Evolutionary conservation across 2,888 invertebrate species (phyloP).

Genomic region (Chaetoderma sp.): DNA sequence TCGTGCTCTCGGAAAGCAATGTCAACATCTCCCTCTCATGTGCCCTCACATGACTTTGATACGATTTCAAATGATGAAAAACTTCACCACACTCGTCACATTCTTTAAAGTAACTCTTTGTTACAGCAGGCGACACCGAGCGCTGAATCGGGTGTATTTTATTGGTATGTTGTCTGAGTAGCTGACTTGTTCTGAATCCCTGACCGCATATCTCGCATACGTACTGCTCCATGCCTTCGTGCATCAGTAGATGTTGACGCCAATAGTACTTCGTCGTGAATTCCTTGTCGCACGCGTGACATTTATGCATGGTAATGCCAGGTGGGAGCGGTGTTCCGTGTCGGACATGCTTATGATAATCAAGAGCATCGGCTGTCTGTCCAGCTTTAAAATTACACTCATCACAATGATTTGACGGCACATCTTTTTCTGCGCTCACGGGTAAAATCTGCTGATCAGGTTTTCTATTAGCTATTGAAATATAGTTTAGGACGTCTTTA

Average conservation of each 20-base stretch:
- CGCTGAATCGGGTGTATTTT: conserved; percentile 51
- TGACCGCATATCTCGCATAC: conserved; percentile 56
- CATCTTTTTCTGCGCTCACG: no score
- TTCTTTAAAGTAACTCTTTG: no score
- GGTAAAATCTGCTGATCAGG: no score
- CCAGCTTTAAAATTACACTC: conserved; percentile 58
- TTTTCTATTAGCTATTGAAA: conserved; percentile 17
- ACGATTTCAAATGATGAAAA: no score
- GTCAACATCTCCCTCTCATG: no score
- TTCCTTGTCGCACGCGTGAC: conserved; percentile 59
- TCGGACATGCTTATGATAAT: conserved; percentile 58
- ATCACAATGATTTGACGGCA: conserved; percentile 47
- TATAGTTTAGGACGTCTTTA: conserved; percentile 34
- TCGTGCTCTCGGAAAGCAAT: no score
- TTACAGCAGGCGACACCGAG: conserved; percentile 44
- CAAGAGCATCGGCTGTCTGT: conserved; percentile 54
- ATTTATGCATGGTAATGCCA: conserved; percentile 52
- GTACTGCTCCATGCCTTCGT: conserved; percentile 42
- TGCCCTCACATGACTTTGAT: no score
- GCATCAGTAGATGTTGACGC: conserved; percentile 49
- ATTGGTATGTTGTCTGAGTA: conserved; percentile 55
- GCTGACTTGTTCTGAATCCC: conserved; percentile 51
- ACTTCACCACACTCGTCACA: conserved; percentile 52
- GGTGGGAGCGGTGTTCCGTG: conserved; percentile 56
- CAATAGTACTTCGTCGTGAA: conserved; percentile 51